A percentile compares a stretch with the other conserved stretches of the same genome.
phyloP scores from a whole-genome alignment of 2,113 vertebrate genomes.

The Hippocampus abdominalis region DNA sequence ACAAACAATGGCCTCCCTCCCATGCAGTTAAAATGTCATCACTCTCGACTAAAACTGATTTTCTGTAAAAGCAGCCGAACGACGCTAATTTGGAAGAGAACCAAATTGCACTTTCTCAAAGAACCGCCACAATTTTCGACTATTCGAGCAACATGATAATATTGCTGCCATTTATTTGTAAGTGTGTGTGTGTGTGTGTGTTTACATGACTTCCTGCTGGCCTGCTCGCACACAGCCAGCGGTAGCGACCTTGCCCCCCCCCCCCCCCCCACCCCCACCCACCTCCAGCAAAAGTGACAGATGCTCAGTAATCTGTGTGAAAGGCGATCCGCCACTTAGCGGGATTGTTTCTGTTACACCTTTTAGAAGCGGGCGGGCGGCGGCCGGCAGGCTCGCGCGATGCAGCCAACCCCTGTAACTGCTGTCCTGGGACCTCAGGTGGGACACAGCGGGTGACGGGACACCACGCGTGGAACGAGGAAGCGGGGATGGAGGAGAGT shows the following conservation, averaged over 20 bases:
- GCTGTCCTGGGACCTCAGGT: slow-evolving; percentile 71
- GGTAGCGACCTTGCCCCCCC: slow-evolving; percentile 52
- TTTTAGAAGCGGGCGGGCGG: slow-evolving; percentile 67
- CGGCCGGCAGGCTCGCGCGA: slow-evolving; percentile 55
- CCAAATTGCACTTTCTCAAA: not conserved
- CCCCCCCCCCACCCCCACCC: slow-evolving; percentile 44
- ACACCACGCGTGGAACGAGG: slow-evolving; percentile 14
- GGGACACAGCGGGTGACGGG: slow-evolving; percentile 54
- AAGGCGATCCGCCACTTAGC: slow-evolving; percentile 73
- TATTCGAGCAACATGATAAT: not conserved
- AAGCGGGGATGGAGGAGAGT: not conserved
- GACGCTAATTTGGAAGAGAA: not conserved
- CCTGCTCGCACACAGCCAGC: slow-evolving; percentile 18
- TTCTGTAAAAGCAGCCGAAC: not conserved
- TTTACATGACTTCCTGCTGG: slow-evolving; percentile 2
- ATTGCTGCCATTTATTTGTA: slow-evolving; percentile 5
- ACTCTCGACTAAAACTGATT: not conserved
- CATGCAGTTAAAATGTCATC: not conserved
- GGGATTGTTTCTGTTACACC: slow-evolving; percentile 76
- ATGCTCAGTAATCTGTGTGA: slow-evolving; percentile 76
- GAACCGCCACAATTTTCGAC: not conserved
- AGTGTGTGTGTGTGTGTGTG: not conserved
- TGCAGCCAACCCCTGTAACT: slow-evolving; percentile 61
- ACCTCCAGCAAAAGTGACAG: slow-evolving; percentile 64
- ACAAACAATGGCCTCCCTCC: not conserved